Evolutionary conservation across 2,888 invertebrate species (phyloP), one percentile per base, ranked within the genome.

Genomic region (Syrphus vitripennis): DNA sequence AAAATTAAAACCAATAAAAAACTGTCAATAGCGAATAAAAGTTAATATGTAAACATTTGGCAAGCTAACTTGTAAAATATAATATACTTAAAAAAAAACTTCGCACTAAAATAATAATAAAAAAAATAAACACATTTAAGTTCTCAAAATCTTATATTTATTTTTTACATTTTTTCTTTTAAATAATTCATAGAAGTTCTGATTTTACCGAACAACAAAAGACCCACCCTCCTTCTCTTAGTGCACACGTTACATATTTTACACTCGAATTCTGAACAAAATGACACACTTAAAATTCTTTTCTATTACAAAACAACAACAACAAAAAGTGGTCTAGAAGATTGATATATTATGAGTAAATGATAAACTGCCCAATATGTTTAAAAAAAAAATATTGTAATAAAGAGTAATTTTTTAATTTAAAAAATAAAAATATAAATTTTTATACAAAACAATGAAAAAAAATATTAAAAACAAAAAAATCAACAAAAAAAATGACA

Each of bases 171-270:
- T 31, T 16, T 55, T 55, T 31, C 1, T 16, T 29, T 55, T 31
- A n/a, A 29, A 31, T 31, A 42, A 53, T 74, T 74, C 74, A 83
- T 76, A 84, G 71, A 59, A 48, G 65, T 76, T 83, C 67, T 81
- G 19, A 75, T 81, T 82, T 82, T 34, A 78, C 70, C 65, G 69
- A 78, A 78, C 63, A 57, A 82, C 50, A 83, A 77, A 82, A 72
- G 70, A 78, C 86, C 87, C 87, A 87, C 83, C 87, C 83, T 87
- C 72, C 63, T 79, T 78, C 63, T 78, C 72, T 83, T 37, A 78
- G 55, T 86, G 86, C 86, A 86, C 86, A 86, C 86, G 86, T 86
- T 82, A 86, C 82, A 86, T 82, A 78, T 82, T 86, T 72, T 67
- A 87, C 87, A 87, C 83, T 71, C 71, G 21, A 75, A 75, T 76